Percentiles rank a stretch among this genome's conserved stretches.
phyloP scores from a whole-genome alignment of 2,888 invertebrate species.

The Coelinius sp. region DNA sequence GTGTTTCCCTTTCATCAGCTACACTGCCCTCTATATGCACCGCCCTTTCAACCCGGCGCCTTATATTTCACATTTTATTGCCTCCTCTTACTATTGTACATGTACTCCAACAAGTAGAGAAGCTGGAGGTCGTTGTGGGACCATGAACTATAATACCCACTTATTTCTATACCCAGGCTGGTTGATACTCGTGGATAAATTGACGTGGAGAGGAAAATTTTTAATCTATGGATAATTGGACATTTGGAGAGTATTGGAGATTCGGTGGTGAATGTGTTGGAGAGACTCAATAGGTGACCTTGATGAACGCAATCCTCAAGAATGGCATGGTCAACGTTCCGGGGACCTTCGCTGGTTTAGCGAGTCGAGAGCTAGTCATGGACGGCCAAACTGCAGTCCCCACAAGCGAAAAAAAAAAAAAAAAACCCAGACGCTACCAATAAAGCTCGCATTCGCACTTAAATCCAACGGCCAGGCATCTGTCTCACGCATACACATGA shows the following conservation, averaged over 20 bases:
- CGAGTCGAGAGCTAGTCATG: conserved; percentile 54
- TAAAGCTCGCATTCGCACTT: conserved; percentile 52
- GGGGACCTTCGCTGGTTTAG: conserved; percentile 60
- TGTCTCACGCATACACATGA: conserved; percentile 3
- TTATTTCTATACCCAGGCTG: neutral
- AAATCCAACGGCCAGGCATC: conserved; percentile 26
- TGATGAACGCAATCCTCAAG: conserved; percentile 60
- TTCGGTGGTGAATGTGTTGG: conserved; percentile 28
- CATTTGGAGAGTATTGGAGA: conserved; percentile 6
- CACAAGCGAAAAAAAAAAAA: no score
- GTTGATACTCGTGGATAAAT: neutral
- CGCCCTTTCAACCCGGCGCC: conserved; percentile 29
- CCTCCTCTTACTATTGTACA: neutral
- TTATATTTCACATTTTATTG: conserved; percentile 30
- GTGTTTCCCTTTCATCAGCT: conserved; percentile 32
- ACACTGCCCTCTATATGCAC: conserved; percentile 15
- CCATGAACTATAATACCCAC: conserved; percentile 42
- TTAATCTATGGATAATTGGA: neutral
- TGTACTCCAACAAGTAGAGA: neutral
- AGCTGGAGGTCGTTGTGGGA: conserved; percentile 10
- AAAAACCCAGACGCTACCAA: conserved; percentile 62
- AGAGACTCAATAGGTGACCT: conserved; percentile 58
- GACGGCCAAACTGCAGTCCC: conserved; percentile 58
- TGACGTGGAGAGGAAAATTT: neutral
- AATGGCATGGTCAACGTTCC: conserved; percentile 68